phyloP scores from a whole-genome alignment of 2,113 vertebrate genomes.

The Capricornis sumatraensis region DNA sequence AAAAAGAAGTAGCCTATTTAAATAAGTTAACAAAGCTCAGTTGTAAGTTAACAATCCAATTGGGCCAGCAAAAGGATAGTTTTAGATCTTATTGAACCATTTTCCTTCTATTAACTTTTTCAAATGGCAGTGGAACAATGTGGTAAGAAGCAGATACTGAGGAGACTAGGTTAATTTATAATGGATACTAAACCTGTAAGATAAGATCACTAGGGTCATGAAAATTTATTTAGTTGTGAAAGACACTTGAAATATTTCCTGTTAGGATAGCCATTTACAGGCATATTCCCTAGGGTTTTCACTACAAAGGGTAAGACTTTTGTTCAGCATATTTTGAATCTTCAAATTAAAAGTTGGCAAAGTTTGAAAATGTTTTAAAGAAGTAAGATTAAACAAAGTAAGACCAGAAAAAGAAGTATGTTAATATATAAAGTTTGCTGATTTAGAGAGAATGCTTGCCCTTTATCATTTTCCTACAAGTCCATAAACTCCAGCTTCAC shows the following conservation, averaged over 20 bases:
- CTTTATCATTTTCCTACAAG: not conserved
- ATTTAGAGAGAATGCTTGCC: not conserved
- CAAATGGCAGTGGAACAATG: not conserved
- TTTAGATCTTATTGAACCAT: not conserved
- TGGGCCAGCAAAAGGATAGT: not conserved
- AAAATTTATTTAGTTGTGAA: not conserved
- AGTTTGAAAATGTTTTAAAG: not conserved
- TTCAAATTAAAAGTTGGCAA: not conserved
- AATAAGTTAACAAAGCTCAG: not conserved
- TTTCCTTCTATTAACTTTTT: not conserved
- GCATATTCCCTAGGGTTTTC: not conserved
- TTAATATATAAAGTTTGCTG: not conserved
- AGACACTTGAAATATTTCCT: not conserved
- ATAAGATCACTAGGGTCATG: not conserved
- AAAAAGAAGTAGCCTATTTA: not conserved
- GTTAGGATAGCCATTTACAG: not conserved
- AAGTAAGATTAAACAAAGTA: not conserved
- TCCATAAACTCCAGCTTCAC: not conserved
- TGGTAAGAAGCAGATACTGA: not conserved
- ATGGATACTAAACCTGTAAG: not conserved
- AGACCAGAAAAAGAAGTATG: not conserved
- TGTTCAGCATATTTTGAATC: not conserved
- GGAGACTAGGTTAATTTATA: not conserved
- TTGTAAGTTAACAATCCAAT: not conserved
- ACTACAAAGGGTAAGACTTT: not conserved